These are phyloP conservation scores for Panthera uncia DNA, from an alignment of 2,113 vertebrate species.

Conservation along the genomic window DNA sequence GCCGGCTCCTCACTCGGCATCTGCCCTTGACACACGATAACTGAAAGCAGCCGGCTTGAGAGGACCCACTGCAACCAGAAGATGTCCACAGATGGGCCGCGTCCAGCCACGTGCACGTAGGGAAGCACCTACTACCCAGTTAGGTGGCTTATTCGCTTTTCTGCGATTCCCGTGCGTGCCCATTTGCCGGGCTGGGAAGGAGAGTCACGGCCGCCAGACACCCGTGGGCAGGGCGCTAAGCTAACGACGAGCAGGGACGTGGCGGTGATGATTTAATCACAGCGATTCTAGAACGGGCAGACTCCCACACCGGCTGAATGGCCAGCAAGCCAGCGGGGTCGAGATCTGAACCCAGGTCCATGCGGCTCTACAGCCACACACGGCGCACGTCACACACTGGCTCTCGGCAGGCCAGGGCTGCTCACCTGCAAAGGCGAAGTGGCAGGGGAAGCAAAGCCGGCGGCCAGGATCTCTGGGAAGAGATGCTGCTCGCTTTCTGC, in stretches of 20 bases:
- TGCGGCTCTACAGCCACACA: neutral
- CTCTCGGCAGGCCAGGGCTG: neutral
- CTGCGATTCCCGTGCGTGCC: neutral
- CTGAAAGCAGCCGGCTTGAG: neutral
- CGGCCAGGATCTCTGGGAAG: neutral
- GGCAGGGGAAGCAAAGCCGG: neutral
- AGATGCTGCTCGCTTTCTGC: neutral
- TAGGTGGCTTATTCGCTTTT: neutral
- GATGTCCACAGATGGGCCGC: neutral
- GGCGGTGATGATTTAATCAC: neutral
- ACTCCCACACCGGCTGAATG: neutral
- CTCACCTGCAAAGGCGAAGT: neutral
- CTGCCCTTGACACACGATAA: neutral
- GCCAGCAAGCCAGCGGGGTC: neutral
- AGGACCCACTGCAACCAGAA: neutral
- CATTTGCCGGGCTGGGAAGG: neutral
- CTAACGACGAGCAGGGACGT: fast-evolving
- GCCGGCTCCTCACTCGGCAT: neutral
- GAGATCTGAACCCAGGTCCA: neutral
- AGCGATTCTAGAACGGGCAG: neutral
- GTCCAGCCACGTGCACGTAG: fast-evolving
- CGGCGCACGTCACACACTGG: neutral
- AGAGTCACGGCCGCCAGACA: neutral
- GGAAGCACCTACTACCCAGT: neutral
- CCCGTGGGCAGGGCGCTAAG: neutral